Evolutionary conservation across 2,797 vertebrate species (phyloP), one percentile per base, ranked within the genome.

Genomic region (Poeciliopsis gracilis): DNA sequence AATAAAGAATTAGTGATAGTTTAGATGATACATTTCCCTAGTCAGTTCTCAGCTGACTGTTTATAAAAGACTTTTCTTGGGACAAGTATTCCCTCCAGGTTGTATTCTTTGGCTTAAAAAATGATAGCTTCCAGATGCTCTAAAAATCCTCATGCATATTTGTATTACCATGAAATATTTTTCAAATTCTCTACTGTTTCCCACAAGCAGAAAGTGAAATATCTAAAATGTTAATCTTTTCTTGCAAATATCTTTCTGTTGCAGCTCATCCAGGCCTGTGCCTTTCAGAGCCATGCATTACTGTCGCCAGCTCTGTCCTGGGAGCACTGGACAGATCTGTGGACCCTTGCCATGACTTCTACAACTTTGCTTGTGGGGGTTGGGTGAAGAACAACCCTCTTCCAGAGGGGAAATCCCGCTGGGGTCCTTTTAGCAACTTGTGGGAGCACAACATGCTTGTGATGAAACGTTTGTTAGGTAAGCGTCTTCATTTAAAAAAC

Each of bases 361-460:
- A 98, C 87, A 91, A 93, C 92, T 99, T 97, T 0, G 97, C 98
- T 61, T 99, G 98, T 0, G 98, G 98, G 0, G 97, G 98, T 18
- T 99, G 98, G 98, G 92, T 98, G 91, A 97, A 96, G 84, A 96
- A 93, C 88, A 99, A 99, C 90, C 97, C 98, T 0, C 95, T 99
- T 16, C 98, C 98, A 0, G 98, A 99, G 0, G 98, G 98, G 16
- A 98, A 98, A 84, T 99, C 98, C 0, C 97, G 98, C 91, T 99
- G 97, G 98, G 97, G 97, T 33, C 96, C 98, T 72, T 99, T 99
- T 94, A 98, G 96, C 91, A 97, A 96, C 88, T 95, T 99, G 73
- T 99, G 98, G 98, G 98, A 99, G 71, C 96, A 97, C 89, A 99
- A 99, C 94, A 97, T 98, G 94, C 97, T 97, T 9, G 94, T 96